Evolutionary conservation across 2,797 vertebrate species (phyloP).

Genomic region (Myotis planiceps): DNA sequence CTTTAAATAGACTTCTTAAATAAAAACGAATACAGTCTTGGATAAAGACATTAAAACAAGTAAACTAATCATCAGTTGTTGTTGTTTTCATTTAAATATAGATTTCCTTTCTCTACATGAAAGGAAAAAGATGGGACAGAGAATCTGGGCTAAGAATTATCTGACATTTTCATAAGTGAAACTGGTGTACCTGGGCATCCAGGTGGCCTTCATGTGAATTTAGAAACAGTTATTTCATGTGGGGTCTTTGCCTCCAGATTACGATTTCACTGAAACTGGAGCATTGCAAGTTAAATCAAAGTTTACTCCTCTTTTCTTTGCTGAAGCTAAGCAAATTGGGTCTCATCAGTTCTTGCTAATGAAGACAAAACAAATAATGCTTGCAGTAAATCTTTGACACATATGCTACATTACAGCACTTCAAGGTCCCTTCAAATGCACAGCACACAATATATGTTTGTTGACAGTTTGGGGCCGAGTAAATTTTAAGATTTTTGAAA

Average conservation of each 20-base stretch:
- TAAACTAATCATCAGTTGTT: not conserved
- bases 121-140: not conserved
- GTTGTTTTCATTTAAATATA: not conserved
- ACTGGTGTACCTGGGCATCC: not conserved
- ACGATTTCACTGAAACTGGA: not conserved
- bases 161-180: not conserved
- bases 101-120: not conserved
- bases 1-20: constrained; percentile 13
- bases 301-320: constrained; percentile 20
- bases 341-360: constrained; percentile 48
- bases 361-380: constrained; percentile 57
- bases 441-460: not conserved
- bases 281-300: constrained; percentile 9
- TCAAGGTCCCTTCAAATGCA: not conserved
- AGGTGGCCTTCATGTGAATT: not conserved
- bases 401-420: not conserved
- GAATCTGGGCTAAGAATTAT: not conserved
- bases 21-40: not conserved
- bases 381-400: not conserved
- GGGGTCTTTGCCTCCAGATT: not conserved
- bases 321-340: not conserved
- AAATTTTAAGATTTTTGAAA: not conserved
- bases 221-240: not conserved
- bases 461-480: not conserved
- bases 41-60: not conserved